Evolutionary conservation across 92 coral and sea anemone genomes (phyloP).

Genomic region (Isaurus tuberculatus): DNA sequence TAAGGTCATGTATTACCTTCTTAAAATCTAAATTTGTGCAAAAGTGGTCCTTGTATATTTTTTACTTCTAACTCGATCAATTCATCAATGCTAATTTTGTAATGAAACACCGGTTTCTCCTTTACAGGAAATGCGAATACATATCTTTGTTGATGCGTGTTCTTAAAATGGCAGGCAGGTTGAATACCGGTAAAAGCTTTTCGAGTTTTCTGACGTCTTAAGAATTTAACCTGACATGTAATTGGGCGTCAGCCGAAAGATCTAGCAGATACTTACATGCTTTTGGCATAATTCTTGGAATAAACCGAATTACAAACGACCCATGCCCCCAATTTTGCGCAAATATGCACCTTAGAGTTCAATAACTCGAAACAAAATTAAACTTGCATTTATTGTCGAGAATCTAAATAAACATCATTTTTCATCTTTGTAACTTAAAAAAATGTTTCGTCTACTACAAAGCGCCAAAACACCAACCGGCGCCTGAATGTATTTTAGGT

Average conservation of each 20-base stretch:
- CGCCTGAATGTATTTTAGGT: neutral
- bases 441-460: neutral
- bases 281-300: neutral
- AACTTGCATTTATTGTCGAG: neutral
- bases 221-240: neutral
- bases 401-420: neutral
- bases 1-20: no score
- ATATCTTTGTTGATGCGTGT: neutral
- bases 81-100: no score
- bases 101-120: neutral
- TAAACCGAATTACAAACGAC: neutral
- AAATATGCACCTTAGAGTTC: neutral
- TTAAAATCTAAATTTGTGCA: neutral
- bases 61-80: neutral
- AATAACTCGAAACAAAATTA: neutral
- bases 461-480: neutral
- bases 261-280: neutral
- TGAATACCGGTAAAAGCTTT: constrained; percentile 31
- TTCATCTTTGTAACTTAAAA: neutral
- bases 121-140: neutral
- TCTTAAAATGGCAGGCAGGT: neutral
- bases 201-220: neutral
- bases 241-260: neutral
- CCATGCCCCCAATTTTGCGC: neutral
- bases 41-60: neutral